phyloP scores from a whole-genome alignment of 2,113 vertebrate genomes.

The Tapirus terrestris region DNA sequence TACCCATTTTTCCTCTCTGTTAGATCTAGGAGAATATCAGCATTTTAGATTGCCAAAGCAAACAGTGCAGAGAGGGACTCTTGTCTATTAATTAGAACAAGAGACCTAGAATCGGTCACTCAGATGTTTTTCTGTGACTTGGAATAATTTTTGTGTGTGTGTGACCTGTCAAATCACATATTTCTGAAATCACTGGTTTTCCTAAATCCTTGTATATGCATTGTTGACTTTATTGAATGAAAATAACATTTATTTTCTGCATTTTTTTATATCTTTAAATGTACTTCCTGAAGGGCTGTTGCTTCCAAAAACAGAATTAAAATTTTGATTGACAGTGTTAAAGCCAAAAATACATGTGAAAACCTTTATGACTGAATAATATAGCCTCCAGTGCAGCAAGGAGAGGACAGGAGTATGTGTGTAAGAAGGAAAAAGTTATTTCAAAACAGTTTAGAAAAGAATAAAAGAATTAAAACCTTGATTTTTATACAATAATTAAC shows the following conservation, averaged over 20 bases:
- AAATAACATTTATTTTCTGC: slow-evolving; percentile 3
- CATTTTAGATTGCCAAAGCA: slow-evolving; percentile 76
- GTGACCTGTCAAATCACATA: background rate
- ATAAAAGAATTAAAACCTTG: background rate
- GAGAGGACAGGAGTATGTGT: background rate
- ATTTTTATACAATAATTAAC: background rate
- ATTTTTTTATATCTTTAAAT: slow-evolving; percentile 59
- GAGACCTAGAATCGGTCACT: slow-evolving; percentile 33
- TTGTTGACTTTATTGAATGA: slow-evolving; percentile 29
- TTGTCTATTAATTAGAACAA: slow-evolving; percentile 65
- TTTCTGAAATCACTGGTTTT: background rate
- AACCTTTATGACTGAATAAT: slow-evolving; percentile 9
- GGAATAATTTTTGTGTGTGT: slow-evolving; percentile 28
- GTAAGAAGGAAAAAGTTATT: slow-evolving; percentile 1
- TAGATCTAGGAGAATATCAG: slow-evolving; percentile 83
- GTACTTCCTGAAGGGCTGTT: background rate
- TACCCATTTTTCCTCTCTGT: slow-evolving; percentile 83
- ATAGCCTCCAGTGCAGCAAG: background rate
- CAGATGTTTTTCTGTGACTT: slow-evolving; percentile 40
- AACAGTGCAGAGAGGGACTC: slow-evolving; percentile 55
- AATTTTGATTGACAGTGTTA: slow-evolving; percentile 75
- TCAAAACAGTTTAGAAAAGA: slow-evolving; percentile 43
- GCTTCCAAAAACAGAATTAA: slow-evolving; percentile 69
- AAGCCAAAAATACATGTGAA: slow-evolving; percentile 68
- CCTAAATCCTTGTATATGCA: background rate